phyloP scores from a whole-genome alignment of 2,797 vertebrate genomes.

The Enteromius treurensis region DNA sequence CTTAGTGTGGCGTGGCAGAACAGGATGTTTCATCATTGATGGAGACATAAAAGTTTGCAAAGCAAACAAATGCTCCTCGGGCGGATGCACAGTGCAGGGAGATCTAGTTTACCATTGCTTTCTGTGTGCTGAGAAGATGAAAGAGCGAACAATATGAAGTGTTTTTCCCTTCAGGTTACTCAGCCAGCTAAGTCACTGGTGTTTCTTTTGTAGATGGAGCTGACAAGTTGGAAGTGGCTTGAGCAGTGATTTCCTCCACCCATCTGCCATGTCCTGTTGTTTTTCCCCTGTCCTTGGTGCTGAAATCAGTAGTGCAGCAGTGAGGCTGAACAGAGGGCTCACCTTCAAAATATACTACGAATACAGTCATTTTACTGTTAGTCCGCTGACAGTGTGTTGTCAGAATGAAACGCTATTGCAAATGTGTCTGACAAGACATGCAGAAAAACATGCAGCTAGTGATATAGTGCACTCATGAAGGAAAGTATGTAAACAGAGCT shows the following conservation, averaged over 20 bases:
- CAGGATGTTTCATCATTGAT: conserved; percentile 7
- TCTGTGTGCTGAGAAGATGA: conserved; percentile 22
- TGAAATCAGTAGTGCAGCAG: conserved; percentile 24
- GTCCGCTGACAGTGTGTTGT: conserved; percentile 21
- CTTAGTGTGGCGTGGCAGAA: conserved; percentile 1
- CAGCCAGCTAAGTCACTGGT: conserved; percentile 37
- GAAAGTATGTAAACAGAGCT: conserved; percentile 13
- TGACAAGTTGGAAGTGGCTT: conserved; percentile 45
- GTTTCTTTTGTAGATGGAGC: conserved; percentile 41
- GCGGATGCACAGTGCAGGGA: background rate
- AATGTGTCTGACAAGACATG: conserved; percentile 42
- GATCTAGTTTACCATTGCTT: background rate
- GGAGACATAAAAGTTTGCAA: conserved; percentile 25
- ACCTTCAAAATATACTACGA: conserved; percentile 27
- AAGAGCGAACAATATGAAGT: conserved; percentile 26
- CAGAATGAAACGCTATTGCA: background rate
- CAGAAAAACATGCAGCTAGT: conserved; percentile 17
- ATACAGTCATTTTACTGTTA: conserved; percentile 24
- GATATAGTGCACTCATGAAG: conserved; percentile 4
- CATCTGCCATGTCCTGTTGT: conserved; percentile 48
- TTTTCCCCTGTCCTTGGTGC: conserved; percentile 34
- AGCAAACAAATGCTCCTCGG: conserved; percentile 20
- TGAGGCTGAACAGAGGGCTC: conserved; percentile 37
- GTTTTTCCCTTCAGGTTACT: conserved; percentile 36
- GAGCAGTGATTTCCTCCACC: conserved; percentile 48